phyloP scores from a whole-genome alignment of 2,113 vertebrate species.

The Rostratula benghalensis region DNA sequence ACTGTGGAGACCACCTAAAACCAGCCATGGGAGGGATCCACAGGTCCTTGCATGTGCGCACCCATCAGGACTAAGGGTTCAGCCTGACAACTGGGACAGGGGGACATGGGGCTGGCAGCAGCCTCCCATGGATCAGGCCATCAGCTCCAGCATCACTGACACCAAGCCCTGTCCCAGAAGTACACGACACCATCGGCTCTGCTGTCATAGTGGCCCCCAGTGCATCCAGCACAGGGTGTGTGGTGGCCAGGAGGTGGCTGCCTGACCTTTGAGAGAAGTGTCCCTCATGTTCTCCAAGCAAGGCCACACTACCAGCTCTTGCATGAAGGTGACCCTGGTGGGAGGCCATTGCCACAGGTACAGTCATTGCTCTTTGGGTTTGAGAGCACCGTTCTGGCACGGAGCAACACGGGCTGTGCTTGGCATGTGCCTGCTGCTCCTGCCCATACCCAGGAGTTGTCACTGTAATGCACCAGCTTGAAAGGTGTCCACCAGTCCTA shows the following conservation, averaged over 20 bases:
- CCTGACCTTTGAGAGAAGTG: background rate
- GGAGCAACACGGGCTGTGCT: fast-evolving
- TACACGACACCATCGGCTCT: background rate
- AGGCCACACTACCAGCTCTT: fast-evolving
- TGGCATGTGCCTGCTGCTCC: background rate
- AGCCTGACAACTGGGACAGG: fast-evolving
- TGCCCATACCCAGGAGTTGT: background rate
- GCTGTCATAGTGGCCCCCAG: fast-evolving
- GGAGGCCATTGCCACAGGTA: background rate
- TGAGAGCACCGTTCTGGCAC: background rate
- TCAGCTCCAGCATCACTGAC: background rate
- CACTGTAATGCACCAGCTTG: background rate
- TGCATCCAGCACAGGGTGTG: background rate
- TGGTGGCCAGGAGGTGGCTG: background rate
- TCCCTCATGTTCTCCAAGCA: background rate
- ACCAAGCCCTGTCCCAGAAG: background rate
- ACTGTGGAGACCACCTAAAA: fast-evolving
- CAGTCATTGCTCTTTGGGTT: background rate
- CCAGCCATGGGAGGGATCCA: background rate
- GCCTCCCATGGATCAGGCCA: background rate
- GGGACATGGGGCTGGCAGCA: background rate
- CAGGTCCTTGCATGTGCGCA: fast-evolving
- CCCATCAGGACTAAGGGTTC: background rate
- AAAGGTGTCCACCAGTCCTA: background rate
- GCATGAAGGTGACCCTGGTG: background rate